phyloP scores from a whole-genome alignment of 2,797 vertebrate genomes.

The Oreortyx pictus region DNA sequence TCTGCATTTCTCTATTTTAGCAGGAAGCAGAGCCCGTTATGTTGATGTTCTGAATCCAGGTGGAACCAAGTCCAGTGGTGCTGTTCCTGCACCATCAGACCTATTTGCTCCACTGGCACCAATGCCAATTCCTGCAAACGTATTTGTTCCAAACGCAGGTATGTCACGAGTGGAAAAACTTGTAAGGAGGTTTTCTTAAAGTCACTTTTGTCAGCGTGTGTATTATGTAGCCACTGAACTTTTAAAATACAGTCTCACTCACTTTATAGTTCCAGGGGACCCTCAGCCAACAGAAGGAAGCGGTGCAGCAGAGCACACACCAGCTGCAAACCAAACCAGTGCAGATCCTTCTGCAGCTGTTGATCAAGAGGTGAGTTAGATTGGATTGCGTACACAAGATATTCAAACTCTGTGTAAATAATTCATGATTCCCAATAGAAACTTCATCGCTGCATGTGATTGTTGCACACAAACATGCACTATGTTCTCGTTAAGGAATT shows the following conservation, averaged over 20 bases:
- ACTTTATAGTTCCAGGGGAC: slow-evolving; percentile 81
- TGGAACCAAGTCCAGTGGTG: slow-evolving; percentile 76
- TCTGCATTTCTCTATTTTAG: slow-evolving; percentile 39
- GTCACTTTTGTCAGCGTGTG: not conserved
- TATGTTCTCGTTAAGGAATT: fast-evolving
- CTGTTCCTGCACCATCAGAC: slow-evolving; percentile 84
- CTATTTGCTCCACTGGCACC: slow-evolving; percentile 94
- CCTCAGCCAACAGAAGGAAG: slow-evolving; percentile 85
- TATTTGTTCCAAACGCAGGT: slow-evolving; percentile 84
- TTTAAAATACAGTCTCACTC: not conserved
- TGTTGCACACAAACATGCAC: not conserved
- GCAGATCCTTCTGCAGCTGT: slow-evolving; percentile 70
- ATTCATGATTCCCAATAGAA: not conserved
- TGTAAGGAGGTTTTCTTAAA: not conserved
- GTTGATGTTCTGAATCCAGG: slow-evolving; percentile 93
- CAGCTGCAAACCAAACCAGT: slow-evolving; percentile 74
- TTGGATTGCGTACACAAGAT: not conserved
- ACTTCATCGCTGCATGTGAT: not conserved
- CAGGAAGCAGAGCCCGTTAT: slow-evolving; percentile 88
- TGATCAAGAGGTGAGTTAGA: slow-evolving; percentile 71
- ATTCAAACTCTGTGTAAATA: not conserved
- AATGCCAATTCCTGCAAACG: slow-evolving; percentile 89
- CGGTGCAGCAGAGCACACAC: slow-evolving; percentile 70
- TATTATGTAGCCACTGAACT: not conserved
- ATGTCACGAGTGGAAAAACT: not conserved